Conservation (phyloP, 1,140 invertebrate genomes). For the Habropoda laboriosa region DNA sequence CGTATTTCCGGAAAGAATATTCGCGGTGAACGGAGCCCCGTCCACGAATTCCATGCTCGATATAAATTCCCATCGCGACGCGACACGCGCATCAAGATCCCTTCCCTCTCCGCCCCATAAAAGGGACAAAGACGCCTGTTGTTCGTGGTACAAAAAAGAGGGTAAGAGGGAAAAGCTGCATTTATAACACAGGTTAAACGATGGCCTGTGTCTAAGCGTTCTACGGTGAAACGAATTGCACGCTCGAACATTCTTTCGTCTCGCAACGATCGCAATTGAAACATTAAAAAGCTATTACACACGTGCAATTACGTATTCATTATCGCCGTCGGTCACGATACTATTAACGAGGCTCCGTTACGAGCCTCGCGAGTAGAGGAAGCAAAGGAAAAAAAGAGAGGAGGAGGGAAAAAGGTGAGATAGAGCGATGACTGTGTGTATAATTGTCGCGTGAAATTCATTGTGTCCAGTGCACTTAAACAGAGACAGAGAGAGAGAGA, state of each 20-base stretch:
- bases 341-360: neutral
- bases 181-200: neutral
- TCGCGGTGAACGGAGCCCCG: neutral
- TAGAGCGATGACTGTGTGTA: too few relatives aligned
- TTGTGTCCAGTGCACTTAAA: slow-evolving; percentile 5
- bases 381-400: too few relatives aligned
- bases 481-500: slow-evolving; percentile 36
- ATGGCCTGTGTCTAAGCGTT: neutral
- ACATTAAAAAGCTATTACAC: slow-evolving; percentile 27
- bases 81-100: neutral
- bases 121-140: neutral
- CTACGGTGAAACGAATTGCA: rapidly evolving
- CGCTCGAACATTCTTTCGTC: neutral
- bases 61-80: neutral
- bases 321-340: slow-evolving; percentile 23
- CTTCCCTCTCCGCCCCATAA: too few relatives aligned
- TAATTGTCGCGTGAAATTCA: slow-evolving; percentile 16
- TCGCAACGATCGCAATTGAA: slow-evolving; percentile 16
- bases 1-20: slow-evolving; percentile 3
- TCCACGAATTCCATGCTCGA: neutral
- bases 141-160: neutral
- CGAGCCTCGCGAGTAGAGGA: too few relatives aligned
- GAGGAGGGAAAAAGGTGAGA: neutral
- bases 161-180: neutral
- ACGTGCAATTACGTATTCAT: slow-evolving; percentile 10